phyloP scores from a whole-genome alignment of 1,140 invertebrate genomes.

The Apis cerana region DNA sequence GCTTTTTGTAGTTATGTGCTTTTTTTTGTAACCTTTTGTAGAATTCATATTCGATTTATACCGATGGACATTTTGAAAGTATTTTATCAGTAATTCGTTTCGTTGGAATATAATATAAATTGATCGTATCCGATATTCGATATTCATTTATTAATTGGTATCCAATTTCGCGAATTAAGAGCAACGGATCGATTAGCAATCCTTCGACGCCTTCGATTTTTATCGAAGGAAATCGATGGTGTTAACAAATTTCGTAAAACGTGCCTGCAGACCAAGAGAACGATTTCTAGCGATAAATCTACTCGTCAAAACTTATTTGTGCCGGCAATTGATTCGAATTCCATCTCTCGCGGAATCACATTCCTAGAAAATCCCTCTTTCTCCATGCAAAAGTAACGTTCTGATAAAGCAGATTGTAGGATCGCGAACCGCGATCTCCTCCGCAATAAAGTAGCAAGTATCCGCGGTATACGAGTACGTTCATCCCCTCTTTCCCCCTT shows the following conservation, averaged over 20 bases:
- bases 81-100: neutral
- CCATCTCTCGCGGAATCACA: neutral
- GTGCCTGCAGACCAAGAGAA: too few relatives aligned
- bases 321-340: neutral
- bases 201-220: neutral
- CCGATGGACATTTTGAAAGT: neutral
- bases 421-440: neutral
- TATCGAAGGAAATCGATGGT: neutral
- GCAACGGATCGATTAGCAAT: neutral
- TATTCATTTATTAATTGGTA: too few relatives aligned
- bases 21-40: too few relatives aligned
- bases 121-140: neutral
- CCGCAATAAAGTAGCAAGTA: neutral
- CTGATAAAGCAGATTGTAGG: too few relatives aligned
- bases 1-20: too few relatives aligned
- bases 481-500: neutral
- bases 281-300: neutral
- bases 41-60: too few relatives aligned
- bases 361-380: neutral
- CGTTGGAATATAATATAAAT: neutral
- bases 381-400: neutral
- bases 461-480: too few relatives aligned
- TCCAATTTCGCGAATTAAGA: neutral
- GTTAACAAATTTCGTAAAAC: too few relatives aligned
- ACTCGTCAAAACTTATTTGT: neutral